A percentile compares a stretch with the other conserved stretches of the same genome.
phyloP scores from a whole-genome alignment of 2,888 invertebrate genomes.

The Apantesis nais region DNA sequence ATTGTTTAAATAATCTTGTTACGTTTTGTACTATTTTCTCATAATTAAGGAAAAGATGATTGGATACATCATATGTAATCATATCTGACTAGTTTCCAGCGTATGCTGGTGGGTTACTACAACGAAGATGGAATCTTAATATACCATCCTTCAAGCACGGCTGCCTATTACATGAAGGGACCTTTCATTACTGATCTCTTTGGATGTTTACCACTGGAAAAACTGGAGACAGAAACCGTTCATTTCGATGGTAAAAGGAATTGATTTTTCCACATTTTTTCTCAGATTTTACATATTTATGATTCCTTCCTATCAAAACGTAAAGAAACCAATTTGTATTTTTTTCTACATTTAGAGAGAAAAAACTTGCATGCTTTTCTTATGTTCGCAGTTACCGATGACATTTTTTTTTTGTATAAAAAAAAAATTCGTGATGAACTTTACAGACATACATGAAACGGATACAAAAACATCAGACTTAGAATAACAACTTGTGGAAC shows the following conservation, averaged over 20 bases:
- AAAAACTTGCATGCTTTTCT: background rate
- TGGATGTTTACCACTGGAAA: constrained; percentile 64
- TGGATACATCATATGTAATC: background rate
- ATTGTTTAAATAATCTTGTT: too few species aligned
- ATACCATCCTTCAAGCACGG: constrained; percentile 73
- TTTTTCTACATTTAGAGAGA: background rate
- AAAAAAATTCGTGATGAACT: too few species aligned
- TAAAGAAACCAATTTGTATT: background rate
- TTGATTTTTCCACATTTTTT: background rate
- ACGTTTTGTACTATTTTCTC: background rate
- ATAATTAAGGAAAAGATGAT: background rate
- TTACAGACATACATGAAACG: too few species aligned
- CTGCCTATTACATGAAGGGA: constrained; percentile 68
- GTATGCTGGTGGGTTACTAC: constrained; percentile 73
- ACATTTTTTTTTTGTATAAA: too few species aligned
- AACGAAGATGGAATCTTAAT: constrained; percentile 66
- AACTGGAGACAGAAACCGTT: constrained; percentile 56
- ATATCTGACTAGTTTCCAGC: constrained; percentile 57
- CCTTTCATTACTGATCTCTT: constrained; percentile 67
- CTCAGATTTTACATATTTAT: too few species aligned
- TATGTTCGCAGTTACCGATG: too few species aligned
- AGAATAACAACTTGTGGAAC: too few species aligned
- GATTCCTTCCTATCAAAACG: too few species aligned
- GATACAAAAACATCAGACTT: too few species aligned
- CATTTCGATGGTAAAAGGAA: constrained; percentile 50